A percentile compares a stretch with the other conserved stretches of the same genome.
Evolutionary conservation across 2,113 vertebrate species (phyloP).

Genomic region (Ptilorrhoa leucosticta): DNA sequence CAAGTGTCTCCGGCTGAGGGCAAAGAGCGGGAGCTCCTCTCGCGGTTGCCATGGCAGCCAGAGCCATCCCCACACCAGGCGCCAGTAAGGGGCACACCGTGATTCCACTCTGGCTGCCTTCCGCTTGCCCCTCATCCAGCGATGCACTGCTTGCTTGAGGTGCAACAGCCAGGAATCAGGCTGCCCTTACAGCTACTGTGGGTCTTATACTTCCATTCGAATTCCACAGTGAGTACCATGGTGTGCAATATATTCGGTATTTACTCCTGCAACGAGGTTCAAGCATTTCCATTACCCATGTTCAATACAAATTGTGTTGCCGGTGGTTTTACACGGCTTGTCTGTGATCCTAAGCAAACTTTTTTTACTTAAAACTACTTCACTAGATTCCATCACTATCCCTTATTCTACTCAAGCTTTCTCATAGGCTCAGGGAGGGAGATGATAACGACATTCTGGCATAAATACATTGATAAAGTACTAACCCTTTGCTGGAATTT

Average conservation of each 20-base stretch:
- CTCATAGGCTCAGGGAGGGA: not conserved
- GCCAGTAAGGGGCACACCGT: rapidly evolving
- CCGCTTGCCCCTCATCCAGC: not conserved
- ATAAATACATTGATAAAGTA: not conserved
- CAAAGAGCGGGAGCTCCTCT: not conserved
- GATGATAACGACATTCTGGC: not conserved
- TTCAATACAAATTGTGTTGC: not conserved
- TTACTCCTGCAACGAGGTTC: not conserved
- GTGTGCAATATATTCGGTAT: not conserved
- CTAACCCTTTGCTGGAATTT: not conserved
- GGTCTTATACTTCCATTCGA: not conserved
- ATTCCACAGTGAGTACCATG: not conserved
- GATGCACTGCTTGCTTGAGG: rapidly evolving
- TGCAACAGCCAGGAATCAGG: not conserved
- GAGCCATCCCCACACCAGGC: not conserved
- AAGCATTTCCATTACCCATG: not conserved
- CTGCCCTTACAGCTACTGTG: not conserved
- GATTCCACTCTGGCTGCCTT: not conserved
- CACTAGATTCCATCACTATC: not conserved
- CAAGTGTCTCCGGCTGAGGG: not conserved
- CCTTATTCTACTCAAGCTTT: not conserved
- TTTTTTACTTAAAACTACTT: not conserved
- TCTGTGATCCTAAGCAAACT: not conserved
- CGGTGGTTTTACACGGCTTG: not conserved
- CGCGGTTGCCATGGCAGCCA: not conserved